Base-by-base conservation (phyloP, 2,113 vertebrate genomes). In the Physeter macrocephalus region DNA sequence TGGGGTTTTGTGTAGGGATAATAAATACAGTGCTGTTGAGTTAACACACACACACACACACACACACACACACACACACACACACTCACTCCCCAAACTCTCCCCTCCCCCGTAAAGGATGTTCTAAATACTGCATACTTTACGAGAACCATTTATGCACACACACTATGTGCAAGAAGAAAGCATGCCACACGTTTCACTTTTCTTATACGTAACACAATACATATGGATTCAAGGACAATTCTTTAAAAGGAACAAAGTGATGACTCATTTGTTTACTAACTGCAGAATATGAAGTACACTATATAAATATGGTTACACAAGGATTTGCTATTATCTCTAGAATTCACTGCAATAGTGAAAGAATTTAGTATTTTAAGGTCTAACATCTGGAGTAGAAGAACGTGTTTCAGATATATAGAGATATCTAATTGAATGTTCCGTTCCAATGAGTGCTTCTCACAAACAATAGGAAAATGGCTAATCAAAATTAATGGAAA, bases 401-500 rank as follows among this genome's bases (percentile, higher is more conserved):
- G 20, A 81, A 67, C 46, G 41, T 31, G 52, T 39, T 94, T 93
- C 67, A 67, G 20, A 87, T 85, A 61, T 13, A 94, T 0, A 89
- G 46, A 90, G 41, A 88, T 43, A 93, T 13, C 41, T 86, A 92
- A 86, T 0, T 86, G 13, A 97, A 88, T 34, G 49, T 59, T 80
- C 23, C 36, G 81, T 66, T 95, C 66, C 92, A 95, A 43, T 80
- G 25, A 96, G 41, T 90, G 27, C 23, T 64, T 82, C 82, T 81
- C 52, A 93, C 43, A 43, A 34, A 84, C 57, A 94, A 34, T 80
- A 95, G 86, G 13, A 77, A 94, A 83, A 1, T 93, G 46, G 9
- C 36, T 94, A 94, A 80, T 85, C 14, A 83, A 97, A 95, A 93
- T 78, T 41, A 94, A 78, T 74, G 41, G 59, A 91, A 94, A 91